Evolutionary conservation across 2,113 vertebrate genomes (phyloP).

Genomic region (Tachuris rubrigastra): DNA sequence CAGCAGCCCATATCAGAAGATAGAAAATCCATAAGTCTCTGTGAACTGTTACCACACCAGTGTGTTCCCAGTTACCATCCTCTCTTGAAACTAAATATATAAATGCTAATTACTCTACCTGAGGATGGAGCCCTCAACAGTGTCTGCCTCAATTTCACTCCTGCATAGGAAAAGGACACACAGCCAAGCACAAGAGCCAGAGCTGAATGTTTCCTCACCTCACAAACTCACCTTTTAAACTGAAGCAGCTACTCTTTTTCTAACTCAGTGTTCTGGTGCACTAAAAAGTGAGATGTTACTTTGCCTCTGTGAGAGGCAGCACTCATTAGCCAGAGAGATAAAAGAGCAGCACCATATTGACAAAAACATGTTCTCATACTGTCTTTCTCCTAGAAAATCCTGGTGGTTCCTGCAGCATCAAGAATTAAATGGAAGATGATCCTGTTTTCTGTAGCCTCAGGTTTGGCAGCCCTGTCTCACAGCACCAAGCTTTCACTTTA

Average conservation of each 20-base stretch:
- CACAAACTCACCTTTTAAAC: background rate
- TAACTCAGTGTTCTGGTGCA: background rate
- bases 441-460: background rate
- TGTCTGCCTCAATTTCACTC: background rate
- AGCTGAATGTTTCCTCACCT: background rate
- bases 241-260: background rate
- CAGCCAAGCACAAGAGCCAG: rapidly evolving
- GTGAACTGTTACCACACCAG: background rate
- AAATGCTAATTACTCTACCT: background rate
- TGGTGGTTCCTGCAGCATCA: background rate
- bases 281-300: background rate
- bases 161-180: background rate
- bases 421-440: background rate
- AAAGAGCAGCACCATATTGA: background rate
- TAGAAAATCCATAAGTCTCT: background rate
- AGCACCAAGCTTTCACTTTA: background rate
- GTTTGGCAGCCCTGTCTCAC: background rate
- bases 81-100: background rate
- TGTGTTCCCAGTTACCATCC: background rate
- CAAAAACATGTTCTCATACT: background rate
- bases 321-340: background rate
- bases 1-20: background rate
- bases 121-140: background rate
- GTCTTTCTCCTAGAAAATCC: background rate
- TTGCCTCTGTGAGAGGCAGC: background rate